phyloP scores from a whole-genome alignment of 2,888 invertebrate species.

The Temnothorax rugatulus region DNA sequence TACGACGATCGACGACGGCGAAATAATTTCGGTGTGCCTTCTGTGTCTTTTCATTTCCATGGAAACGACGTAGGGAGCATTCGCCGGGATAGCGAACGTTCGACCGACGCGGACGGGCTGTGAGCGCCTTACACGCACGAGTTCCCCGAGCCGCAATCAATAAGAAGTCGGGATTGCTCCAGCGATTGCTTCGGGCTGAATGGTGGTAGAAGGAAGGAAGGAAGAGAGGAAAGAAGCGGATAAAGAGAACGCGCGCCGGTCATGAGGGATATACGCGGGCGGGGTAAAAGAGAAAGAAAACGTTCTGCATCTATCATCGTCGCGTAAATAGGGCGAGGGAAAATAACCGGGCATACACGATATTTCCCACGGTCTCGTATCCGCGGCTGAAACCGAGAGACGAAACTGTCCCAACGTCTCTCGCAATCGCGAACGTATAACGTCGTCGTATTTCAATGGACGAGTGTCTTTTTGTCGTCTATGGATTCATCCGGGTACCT shows the following conservation, averaged over 20 bases:
- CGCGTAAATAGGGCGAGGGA: slow-evolving; percentile 62
- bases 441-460: slow-evolving; percentile 38
- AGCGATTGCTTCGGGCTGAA: slow-evolving; percentile 71
- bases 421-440: slow-evolving; percentile 28
- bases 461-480: slow-evolving; percentile 44
- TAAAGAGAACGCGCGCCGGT: slow-evolving; percentile 28
- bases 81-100: slow-evolving; percentile 55
- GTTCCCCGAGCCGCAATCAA: slow-evolving; percentile 76
- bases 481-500: slow-evolving; percentile 22
- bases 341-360: slow-evolving; percentile 38
- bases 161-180: slow-evolving; percentile 77
- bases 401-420: slow-evolving; percentile 18
- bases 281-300: slow-evolving; percentile 51
- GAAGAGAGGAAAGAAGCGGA: slow-evolving; percentile 42
- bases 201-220: slow-evolving; percentile 53
- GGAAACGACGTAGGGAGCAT: slow-evolving; percentile 70
- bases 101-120: slow-evolving; percentile 56
- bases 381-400: slow-evolving; percentile 11
- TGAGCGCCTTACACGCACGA: slow-evolving; percentile 76
- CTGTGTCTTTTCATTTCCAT: slow-evolving; percentile 68
- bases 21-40: slow-evolving; percentile 67
- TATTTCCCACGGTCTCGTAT: slow-evolving; percentile 3
- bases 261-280: slow-evolving; percentile 16
- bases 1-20: slow-evolving; percentile 53
- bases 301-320: slow-evolving; percentile 73